Base-by-base conservation (phyloP, 2,113 vertebrate genomes). In the Dicaeum eximium region DNA sequence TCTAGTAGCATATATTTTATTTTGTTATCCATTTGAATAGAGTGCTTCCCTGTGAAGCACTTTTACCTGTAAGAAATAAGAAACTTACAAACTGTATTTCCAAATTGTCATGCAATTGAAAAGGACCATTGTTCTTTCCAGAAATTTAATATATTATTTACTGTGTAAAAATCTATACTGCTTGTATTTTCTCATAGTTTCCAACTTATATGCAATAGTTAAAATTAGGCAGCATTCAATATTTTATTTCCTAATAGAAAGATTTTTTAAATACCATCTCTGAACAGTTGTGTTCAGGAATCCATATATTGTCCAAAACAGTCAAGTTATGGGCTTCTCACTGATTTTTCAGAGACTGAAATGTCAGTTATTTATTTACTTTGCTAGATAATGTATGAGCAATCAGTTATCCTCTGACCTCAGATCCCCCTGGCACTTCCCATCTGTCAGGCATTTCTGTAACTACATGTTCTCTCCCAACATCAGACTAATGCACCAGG, bases 381-480 rank as follows among this genome's bases (percentile, higher is more conserved):
- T 95, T 84, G 31, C 57, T 66, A 88, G 90, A 53, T 86, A 91
- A 86, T 58, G 35, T 79, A 62, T 80, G 81, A 91, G 60, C 83
- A 95, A 88, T 91, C 81, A 74, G 83, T 81, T 94, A 75, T 95
- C 84, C 94, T 95, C 86, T 95, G 78, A 95, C 94, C 95, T 88
- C 82, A 62, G 61, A 82, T 93, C 86, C 94, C 86, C 47, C 0
- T 0, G 80, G 95, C 72, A 48, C 75, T 94, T 95, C 53, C 90
- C 96, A 91, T 86, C 90, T 96, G 95, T 90, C 95, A 95, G 92
- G 86, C 40, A 40, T 91, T 86, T 91, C 86, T 95, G 95, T 94
- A 94, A 47, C 78, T 95, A 84, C 88, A 62, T 80, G 86, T 91
- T 57, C 48, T 48, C 80, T 80, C 66, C 58, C 53, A 75, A 38